Evolutionary conservation across 2,888 invertebrate genomes (phyloP), one percentile per base, ranked within the genome.

Genomic region (Hipparchia semele): DNA sequence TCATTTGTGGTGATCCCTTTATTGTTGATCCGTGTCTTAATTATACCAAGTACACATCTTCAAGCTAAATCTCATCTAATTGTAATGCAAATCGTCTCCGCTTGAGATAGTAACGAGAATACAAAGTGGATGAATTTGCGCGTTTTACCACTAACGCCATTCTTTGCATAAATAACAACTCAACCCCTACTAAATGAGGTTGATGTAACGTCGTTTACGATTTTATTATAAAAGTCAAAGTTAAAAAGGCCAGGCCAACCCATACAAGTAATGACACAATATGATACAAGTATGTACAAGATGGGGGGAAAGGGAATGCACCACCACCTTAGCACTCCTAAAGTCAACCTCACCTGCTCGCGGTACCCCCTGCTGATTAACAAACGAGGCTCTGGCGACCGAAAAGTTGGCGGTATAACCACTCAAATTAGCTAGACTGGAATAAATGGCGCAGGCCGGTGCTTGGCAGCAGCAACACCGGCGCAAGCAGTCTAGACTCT

Each of bases 71-170:
- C 46, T 49, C n/a, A 64, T 9, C 46, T 23, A 12, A 13, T 59
- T 13, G 12, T 49, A n/a, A 64, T 64, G 49, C 64, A 64, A 64
- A 51, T 64, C 49, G 23, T 64, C 23, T 23, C 49, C 49, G 49
- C 49, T 49, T 51, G 64, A 23, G 23, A 64, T 64, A 23, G 64
- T 51, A 23, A 13, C 46, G n/a, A 51, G 64, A 64, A 64, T 64
- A 64, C 23, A 45, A 62, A 62, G 61, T 64, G 64, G 64, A 10
- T 49, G 49, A 23, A 51, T 51, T 64, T 23, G 1, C n/a, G 6
- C 45, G n/a, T 13, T 62, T 62, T 7, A 46, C n/a, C 61, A n/a
- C 46, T 62, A 62, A 62, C 46, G 61, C 46, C 3, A 46, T 46
- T 62, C 45, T 62, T 62, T 45, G 59, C 59, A 33, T 59, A 59